These are phyloP conservation scores for Acrocephalus arundinaceus DNA, from an alignment of 2,113 vertebrate genomes.

Conservation along the genomic window DNA sequence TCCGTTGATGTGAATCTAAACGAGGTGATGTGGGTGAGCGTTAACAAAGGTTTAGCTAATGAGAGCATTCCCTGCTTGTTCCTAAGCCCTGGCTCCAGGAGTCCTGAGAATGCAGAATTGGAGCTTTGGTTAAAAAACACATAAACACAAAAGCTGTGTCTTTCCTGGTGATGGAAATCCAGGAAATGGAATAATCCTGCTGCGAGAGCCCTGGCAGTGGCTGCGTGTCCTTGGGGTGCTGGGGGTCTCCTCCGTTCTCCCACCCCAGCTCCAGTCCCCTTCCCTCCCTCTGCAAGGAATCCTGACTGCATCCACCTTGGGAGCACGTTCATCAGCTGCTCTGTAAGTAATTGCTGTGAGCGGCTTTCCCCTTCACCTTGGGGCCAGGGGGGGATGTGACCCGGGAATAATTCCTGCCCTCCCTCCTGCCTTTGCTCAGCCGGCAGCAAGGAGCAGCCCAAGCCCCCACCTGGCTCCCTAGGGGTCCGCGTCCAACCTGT, in stretches of 20 bases:
- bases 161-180: not conserved
- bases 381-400: not conserved
- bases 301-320: not conserved
- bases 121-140: not conserved
- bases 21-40: not conserved
- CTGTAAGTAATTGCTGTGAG: not conserved
- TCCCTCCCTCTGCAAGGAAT: not conserved
- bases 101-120: not conserved
- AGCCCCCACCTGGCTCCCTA: not conserved
- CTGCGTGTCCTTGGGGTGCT: not conserved
- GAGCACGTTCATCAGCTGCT: not conserved
- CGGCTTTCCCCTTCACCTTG: not conserved
- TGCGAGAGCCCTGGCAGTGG: fast-evolving
- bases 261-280: not conserved
- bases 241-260: not conserved
- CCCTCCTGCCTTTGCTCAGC: not conserved
- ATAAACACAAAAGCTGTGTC: not conserved
- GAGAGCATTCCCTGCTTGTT: not conserved
- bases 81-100: not conserved
- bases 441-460: not conserved
- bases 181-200: not conserved
- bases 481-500: not conserved
- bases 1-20: not conserved
- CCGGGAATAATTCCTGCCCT: not conserved
- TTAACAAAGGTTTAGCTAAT: not conserved